Evolutionary conservation across 2,888 invertebrate genomes (phyloP).

Genomic region (Pyralis farinalis): DNA sequence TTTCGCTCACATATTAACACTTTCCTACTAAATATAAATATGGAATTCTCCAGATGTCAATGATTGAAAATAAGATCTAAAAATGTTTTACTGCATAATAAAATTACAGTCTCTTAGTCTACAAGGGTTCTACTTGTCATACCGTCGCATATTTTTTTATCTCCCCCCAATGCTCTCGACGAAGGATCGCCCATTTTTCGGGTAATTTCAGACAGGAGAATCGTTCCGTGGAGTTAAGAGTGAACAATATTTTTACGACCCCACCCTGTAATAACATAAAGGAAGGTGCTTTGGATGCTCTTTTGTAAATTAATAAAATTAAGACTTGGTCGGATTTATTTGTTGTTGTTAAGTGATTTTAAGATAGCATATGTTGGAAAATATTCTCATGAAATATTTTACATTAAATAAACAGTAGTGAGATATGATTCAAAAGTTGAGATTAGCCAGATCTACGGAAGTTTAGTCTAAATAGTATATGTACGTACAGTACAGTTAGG

Average conservation of each 20-base stretch:
- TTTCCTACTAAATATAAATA: too few relatives aligned
- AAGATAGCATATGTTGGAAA: not conserved
- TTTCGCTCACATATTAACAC: too few relatives aligned
- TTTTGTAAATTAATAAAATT: conserved; percentile 10
- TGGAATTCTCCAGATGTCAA: too few relatives aligned
- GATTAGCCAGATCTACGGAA: too few relatives aligned
- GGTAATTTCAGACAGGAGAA: conserved; percentile 33
- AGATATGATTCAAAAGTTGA: too few relatives aligned
- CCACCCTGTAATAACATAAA: conserved; percentile 11
- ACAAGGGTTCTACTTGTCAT: conserved; percentile 32
- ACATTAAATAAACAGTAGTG: too few relatives aligned
- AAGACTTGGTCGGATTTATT: conserved; percentile 4
- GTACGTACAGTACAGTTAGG: too few relatives aligned
- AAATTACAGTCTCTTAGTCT: conserved; percentile 2
- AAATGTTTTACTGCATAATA: not conserved
- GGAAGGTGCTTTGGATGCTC: conserved; percentile 1
- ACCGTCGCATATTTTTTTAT: conserved; percentile 55
- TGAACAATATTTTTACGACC: conserved; percentile 32
- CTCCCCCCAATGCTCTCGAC: conserved; percentile 35
- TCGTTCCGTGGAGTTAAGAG: conserved; percentile 23
- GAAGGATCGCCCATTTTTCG: conserved; percentile 38
- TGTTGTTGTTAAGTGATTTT: conserved; percentile 2
- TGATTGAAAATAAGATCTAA: not conserved
- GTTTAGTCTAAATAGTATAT: too few relatives aligned
- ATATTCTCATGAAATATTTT: too few relatives aligned